Base-by-base conservation (phyloP, 1,140 invertebrate species). In the Leptestheria dahalacensis region DNA sequence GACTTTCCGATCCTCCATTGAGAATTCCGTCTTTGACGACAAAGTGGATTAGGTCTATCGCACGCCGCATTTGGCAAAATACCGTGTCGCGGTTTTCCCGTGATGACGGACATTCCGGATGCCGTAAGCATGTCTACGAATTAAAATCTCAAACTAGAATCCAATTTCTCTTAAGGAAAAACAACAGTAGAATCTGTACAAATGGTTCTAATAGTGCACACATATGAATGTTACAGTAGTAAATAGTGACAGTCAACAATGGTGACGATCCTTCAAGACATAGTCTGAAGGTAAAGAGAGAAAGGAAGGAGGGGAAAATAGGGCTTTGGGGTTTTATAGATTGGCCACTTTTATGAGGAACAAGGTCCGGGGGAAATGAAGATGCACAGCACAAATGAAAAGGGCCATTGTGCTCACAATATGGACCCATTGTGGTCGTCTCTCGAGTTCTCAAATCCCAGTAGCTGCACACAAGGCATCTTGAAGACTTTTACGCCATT, bases 11-110 rank as follows among this genome's bases (percentile, higher is more conserved):
- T 56, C 28, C 53, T 41, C 33, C 33, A 15, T 55, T 25, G 15
- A 88, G 73, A 10, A 92, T 85, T 3, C 91, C 91, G 69, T 97
- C 92, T 69, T 93, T 91, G 18, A 97, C 89, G 50, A 98, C 91
- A 71, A 91, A 92, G 74, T 97, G 94, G 68, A 99, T 93, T 46
- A 97, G 79, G 72, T 98, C 92, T 82, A 99, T 91, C 18, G 94
- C 92, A 63, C 92, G 79, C 61, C 93, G 77, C 86, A 99, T 98
- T 73, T 96, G 91, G 68, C 90, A 92, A 74, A 95, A 94, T 4
- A 99, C 93, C 0, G 93, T 96, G 70, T 97, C 93, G 9, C 95
- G 78, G 73, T 96, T 98, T 71, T 96, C 90, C 61, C 88, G 80
- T 0, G 94, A 90, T 28, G 88, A 86, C 54, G 84, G 79, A 74